Evolutionary conservation across 2,113 vertebrate species (phyloP).

Genomic region (Galeopterus variegatus): DNA sequence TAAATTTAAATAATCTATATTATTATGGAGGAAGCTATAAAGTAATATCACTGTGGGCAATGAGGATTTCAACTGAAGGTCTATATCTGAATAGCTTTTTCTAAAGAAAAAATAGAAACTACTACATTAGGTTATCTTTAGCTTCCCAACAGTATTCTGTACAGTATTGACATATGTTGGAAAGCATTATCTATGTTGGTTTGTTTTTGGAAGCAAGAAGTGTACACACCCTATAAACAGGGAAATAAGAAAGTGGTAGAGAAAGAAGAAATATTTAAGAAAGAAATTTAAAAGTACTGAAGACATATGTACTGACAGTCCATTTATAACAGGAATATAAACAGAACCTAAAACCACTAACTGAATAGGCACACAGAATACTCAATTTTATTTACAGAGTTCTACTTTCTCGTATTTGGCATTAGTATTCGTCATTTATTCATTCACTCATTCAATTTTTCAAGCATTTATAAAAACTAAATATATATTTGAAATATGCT

Average conservation of each 20-base stretch:
- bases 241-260: not conserved
- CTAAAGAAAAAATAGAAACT: not conserved
- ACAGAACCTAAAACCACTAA: not conserved
- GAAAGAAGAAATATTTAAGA: not conserved
- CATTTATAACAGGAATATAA: not conserved
- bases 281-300: not conserved
- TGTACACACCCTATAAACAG: not conserved
- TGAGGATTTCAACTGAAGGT: not conserved
- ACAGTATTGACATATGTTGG: not conserved
- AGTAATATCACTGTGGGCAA: not conserved
- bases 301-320: not conserved
- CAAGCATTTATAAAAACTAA: not conserved
- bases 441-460: not conserved
- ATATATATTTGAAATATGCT: not conserved
- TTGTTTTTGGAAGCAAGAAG: not conserved
- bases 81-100: not conserved
- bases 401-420: not conserved
- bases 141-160: not conserved
- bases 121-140: not conserved
- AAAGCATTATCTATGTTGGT: not conserved
- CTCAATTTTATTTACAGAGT: not conserved
- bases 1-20: not conserved
- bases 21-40: not conserved
- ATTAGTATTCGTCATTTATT: not conserved
- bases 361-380: not conserved